These are phyloP conservation scores for Conomelus anceps DNA, from an alignment of 2,888 invertebrate species.

Conservation along the genomic window DNA sequence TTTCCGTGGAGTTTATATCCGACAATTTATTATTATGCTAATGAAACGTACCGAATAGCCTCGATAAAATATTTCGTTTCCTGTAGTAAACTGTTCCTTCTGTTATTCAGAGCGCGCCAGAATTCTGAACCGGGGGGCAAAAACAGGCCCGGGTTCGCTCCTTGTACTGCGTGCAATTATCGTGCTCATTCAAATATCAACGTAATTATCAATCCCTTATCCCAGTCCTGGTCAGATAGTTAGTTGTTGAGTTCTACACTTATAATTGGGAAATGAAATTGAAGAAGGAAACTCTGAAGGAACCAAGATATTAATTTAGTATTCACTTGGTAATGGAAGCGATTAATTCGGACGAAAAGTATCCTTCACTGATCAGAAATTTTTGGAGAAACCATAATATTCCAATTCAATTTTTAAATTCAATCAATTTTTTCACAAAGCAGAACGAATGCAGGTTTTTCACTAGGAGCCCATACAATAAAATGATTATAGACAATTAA, in stretches of 20 bases:
- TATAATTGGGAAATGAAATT: neutral
- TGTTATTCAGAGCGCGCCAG: neutral
- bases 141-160: neutral
- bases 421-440: too few species aligned
- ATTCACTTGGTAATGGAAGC: neutral
- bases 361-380: neutral
- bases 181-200: neutral
- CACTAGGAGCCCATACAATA: too few species aligned
- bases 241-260: neutral
- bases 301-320: too few species aligned
- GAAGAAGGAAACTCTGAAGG: neutral
- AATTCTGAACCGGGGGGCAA: neutral
- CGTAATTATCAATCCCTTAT: neutral
- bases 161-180: neutral
- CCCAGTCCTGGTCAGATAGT: neutral
- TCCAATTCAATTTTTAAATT: neutral
- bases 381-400: neutral
- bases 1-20: neutral
- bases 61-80: neutral
- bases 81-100: neutral
- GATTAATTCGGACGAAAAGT: neutral
- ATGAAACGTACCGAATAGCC: neutral
- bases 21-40: neutral
- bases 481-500: too few species aligned
- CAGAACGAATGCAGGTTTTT: too few species aligned